Base-by-base conservation (phyloP, 2,888 invertebrate genomes). In the Microctonus hyperodae region DNA sequence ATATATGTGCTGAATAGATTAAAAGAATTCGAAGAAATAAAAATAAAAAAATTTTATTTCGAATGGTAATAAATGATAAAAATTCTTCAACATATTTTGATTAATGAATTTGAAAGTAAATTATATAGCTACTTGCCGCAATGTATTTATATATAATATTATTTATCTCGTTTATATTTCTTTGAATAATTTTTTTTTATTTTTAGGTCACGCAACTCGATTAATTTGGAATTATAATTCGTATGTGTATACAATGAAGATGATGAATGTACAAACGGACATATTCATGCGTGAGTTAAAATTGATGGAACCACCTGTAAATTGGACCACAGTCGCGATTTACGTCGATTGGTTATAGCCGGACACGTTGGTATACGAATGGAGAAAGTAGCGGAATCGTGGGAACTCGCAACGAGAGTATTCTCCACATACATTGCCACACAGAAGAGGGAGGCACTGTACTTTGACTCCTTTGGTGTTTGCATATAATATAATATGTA, bases 361-460 rank as follows among this genome's bases (percentile, higher is more conserved):
- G 69, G 71, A 64, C 66, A 65, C 66, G 70, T 74, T 78, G 72
- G 72, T n/a, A 44, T 44, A 44, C 44, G 44, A 44, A 74, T 72
- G 73, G 81, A 79, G 81, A 81, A 81, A 81, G 81, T 81, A 74
- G 73, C 77, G 73, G n/a, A 75, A 78, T 78, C 81, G 81, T 81
- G 80, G 78, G 80, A 81, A 81, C 77, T 74, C 74, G 72, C 74
- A 74, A 67, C 66, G 69, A 69, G 62, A 70, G 65, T 65, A 59
- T 69, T 65, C 62, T 64, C 68, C 48, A 44, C 5, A 37, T 9
- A 16, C 16, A 44, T 56, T 9, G 22, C 40, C 25, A 37, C 37
- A 62, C 51, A 33, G n/a, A n/a, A n/a, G n/a, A n/a, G n/a, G n/a
- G n/a, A n/a, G n/a, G n/a, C n/a, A n/a, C n/a, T n/a, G n/a, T n/a